Percentiles rank a stretch among this genome's conserved stretches.
Conservation (phyloP, 2,113 vertebrate genomes). For the Ovis canadensis region DNA sequence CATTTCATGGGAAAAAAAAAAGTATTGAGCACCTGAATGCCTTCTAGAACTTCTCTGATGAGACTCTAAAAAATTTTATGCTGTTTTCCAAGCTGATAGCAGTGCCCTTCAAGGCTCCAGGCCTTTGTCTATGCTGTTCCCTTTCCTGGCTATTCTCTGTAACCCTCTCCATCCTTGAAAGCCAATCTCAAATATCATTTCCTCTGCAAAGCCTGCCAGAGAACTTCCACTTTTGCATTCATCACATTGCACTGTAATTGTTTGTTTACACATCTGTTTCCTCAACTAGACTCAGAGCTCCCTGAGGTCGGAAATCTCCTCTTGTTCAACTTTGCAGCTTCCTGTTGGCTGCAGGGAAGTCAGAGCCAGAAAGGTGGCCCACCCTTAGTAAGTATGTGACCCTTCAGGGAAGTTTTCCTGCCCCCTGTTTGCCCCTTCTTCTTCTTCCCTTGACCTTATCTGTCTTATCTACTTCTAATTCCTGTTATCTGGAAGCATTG, state of each 20-base stretch:
- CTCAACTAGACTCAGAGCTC: constrained; percentile 43
- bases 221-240: constrained; percentile 51
- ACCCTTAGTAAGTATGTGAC: constrained; percentile 48
- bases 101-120: not conserved
- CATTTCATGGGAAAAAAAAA: not conserved
- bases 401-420: constrained; percentile 17
- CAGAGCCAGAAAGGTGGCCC: constrained; percentile 19
- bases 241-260: constrained; percentile 45
- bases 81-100: not conserved
- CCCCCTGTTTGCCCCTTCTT: not conserved
- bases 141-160: not conserved
- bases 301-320: constrained; percentile 61
- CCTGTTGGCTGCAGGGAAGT: constrained; percentile 46
- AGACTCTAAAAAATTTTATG: not conserved
- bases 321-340: constrained; percentile 64
- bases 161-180: not conserved
- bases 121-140: not conserved
- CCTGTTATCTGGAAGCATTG: constrained; percentile 48
- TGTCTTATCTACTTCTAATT: constrained; percentile 13
- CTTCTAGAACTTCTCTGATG: not conserved
- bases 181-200: not conserved
- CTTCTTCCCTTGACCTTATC: not conserved
- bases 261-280: constrained; percentile 76
- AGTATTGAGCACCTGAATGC: not conserved
- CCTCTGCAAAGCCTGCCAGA: constrained; percentile 7